phyloP scores from a whole-genome alignment of 2,888 invertebrate species.

The Lapara coniferarum region DNA sequence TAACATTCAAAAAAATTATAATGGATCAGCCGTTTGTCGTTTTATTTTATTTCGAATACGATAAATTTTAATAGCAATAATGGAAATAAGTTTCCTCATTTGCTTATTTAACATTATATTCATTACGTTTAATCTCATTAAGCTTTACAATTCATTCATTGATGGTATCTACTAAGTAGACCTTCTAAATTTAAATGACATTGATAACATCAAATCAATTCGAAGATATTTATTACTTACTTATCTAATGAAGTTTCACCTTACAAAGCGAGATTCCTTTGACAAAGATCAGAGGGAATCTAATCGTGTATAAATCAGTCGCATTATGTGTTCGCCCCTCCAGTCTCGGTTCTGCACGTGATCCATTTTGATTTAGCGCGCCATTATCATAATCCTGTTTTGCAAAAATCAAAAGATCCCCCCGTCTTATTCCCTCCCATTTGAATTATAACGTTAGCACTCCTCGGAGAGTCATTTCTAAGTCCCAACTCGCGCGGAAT shows the following conservation, averaged over 20 bases:
- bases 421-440: conserved; percentile 54
- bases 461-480: conserved; percentile 54
- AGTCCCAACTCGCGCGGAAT: conserved; percentile 31
- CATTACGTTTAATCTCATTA: too few species aligned
- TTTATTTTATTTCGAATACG: too few species aligned
- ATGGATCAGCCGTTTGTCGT: too few species aligned
- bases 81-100: too few species aligned
- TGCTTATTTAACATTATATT: too few species aligned
- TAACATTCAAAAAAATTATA: too few species aligned
- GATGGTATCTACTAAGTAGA: too few species aligned
- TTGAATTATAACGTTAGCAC: conserved; percentile 55
- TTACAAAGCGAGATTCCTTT: conserved; percentile 44
- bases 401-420: conserved; percentile 59
- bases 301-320: conserved; percentile 29
- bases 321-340: conserved; percentile 22
- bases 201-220: too few species aligned
- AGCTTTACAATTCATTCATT: too few species aligned
- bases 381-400: conserved; percentile 65
- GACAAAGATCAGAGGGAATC: conserved; percentile 33
- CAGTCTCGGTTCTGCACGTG: conserved; percentile 42
- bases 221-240: conserved; percentile 29
- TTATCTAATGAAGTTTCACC: conserved; percentile 44
- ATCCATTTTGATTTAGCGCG: conserved; percentile 49
- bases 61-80: too few species aligned
- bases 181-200: too few species aligned